phyloP scores from a whole-genome alignment of 37 sponge, comb jelly and placozoan genomes.

The Petrosia ficiformis region DNA sequence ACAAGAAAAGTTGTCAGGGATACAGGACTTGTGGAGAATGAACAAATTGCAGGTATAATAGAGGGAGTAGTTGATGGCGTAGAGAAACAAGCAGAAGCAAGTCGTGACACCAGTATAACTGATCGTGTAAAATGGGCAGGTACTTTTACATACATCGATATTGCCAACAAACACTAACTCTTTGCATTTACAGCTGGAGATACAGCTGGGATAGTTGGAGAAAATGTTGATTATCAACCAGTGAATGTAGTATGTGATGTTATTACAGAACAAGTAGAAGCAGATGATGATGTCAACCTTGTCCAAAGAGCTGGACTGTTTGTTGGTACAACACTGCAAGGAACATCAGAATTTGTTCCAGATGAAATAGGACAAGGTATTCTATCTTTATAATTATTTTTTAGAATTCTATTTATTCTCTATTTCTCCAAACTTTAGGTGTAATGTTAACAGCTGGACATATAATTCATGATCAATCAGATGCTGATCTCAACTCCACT shows the following conservation, averaged over 20 bases:
- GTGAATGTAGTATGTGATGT: neutral
- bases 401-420: neutral
- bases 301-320: neutral
- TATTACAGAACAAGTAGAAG: neutral
- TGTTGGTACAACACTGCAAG: neutral
- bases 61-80: neutral
- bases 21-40: constrained; percentile 5
- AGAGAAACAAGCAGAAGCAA: neutral
- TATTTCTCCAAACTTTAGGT: neutral
- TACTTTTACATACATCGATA: neutral
- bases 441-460: neutral
- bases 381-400: neutral
- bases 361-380: neutral
- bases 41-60: neutral
- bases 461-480: neutral
- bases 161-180: neutral
- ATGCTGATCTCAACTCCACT: neutral
- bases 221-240: neutral
- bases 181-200: neutral
- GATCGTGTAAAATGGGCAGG: neutral
- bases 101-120: neutral
- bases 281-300: neutral
- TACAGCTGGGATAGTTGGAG: neutral
- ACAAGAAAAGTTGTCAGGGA: neutral
- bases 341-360: neutral